These are phyloP conservation scores for Agapornis roseicollis DNA, from an alignment of 2,113 vertebrate genomes.

Conservation along the genomic window DNA sequence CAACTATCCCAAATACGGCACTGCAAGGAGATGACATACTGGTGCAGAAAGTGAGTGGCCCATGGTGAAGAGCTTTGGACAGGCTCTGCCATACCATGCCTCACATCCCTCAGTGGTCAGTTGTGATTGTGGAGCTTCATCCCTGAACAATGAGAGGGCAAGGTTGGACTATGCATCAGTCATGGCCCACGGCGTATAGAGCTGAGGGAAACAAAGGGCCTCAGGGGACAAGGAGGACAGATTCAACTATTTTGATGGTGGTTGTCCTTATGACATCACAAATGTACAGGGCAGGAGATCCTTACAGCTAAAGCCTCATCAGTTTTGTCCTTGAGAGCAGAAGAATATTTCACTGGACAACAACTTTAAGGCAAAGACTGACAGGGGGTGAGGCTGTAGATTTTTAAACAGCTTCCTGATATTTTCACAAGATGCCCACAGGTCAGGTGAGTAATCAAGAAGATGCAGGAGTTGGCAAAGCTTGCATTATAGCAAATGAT, in stretches of 20 bases:
- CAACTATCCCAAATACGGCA: fast-evolving
- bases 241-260: fast-evolving
- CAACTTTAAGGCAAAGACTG: neutral
- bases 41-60: neutral
- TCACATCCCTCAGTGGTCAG: neutral
- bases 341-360: neutral
- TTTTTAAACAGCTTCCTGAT: neutral
- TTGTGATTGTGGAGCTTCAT: neutral
- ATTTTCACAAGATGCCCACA: neutral
- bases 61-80: neutral
- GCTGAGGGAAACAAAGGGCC: neutral
- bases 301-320: neutral
- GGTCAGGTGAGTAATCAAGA: neutral
- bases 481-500: neutral
- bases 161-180: neutral
- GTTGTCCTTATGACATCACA: neutral
- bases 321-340: neutral
- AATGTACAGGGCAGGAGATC: no score
- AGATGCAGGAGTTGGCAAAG: neutral
- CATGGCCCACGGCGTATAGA: neutral
- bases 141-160: neutral
- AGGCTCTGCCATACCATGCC: neutral
- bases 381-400: neutral
- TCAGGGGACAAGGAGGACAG: neutral
- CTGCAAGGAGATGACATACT: neutral